Percentiles rank a stretch among this genome's conserved stretches.
These are phyloP conservation scores for Acipenser oxyrinchus DNA, from an alignment of 2,797 vertebrate genomes.

Conservation along the genomic window DNA sequence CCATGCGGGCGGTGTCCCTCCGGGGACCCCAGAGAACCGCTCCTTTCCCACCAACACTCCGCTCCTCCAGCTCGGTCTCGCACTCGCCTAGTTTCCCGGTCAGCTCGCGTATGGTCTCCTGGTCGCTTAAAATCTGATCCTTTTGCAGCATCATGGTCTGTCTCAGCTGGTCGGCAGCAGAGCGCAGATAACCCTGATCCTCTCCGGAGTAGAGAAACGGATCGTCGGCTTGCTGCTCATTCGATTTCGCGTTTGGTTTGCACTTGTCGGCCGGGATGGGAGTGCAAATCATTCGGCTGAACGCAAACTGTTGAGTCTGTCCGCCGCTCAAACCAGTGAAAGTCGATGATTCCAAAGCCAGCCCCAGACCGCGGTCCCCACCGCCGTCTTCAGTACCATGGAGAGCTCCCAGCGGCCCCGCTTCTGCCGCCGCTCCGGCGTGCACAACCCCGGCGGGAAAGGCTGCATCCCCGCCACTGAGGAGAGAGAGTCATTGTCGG, in stretches of 20 bases:
- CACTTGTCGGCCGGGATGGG: slow-evolving; percentile 76
- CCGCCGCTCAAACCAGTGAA: slow-evolving; percentile 57
- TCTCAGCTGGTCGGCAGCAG: slow-evolving; percentile 79
- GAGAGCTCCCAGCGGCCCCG: slow-evolving; percentile 66
- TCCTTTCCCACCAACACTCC: slow-evolving; percentile 47
- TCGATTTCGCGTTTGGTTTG: slow-evolving; percentile 54
- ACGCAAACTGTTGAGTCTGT: slow-evolving; percentile 53
- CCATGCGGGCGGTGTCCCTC: slow-evolving; percentile 59
- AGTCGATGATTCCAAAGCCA: slow-evolving; percentile 41
- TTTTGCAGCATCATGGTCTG: slow-evolving; percentile 85
- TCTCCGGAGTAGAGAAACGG: slow-evolving; percentile 55
- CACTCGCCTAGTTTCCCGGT: slow-evolving; percentile 81
- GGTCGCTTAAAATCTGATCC: slow-evolving; percentile 79
- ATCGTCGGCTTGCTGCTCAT: slow-evolving; percentile 60
- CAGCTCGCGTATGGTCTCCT: slow-evolving; percentile 80
- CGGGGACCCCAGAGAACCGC: slow-evolving; percentile 50
- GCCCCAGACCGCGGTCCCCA: slow-evolving; percentile 27
- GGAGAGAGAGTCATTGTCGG: slow-evolving; percentile 71
- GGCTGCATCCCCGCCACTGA: slow-evolving; percentile 44
- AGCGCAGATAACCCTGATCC: slow-evolving; percentile 76
- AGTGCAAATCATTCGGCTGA: slow-evolving; percentile 84
- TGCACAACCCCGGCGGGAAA: slow-evolving; percentile 37
- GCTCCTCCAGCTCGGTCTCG: slow-evolving; percentile 66
- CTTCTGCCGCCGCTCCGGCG: slow-evolving; percentile 42
- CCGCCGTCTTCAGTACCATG: slow-evolving; percentile 64